Percentiles rank a stretch among this genome's conserved stretches.
Conservation (phyloP, 1,140 invertebrate species). For the Danaus plexippus region DNA sequence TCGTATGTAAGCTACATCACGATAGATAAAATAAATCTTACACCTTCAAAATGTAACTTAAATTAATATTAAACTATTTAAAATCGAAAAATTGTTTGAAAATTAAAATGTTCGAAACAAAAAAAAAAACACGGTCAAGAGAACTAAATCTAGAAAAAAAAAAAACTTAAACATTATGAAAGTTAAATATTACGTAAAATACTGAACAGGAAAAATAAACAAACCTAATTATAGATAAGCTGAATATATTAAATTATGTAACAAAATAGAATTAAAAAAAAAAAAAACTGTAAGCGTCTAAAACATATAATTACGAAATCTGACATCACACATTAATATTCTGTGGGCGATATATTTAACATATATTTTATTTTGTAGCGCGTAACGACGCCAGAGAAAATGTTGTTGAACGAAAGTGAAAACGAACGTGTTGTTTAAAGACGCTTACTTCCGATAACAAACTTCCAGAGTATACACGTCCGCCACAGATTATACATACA, state of each 20-base stretch:
- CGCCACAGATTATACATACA: constrained; percentile 24
- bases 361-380: constrained; percentile 28
- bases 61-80: too few relatives aligned
- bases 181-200: not conserved
- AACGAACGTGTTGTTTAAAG: constrained; percentile 33
- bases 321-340: constrained; percentile 15
- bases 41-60: too few relatives aligned
- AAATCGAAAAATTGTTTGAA: too few relatives aligned
- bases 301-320: constrained; percentile 6
- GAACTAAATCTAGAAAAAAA: not conserved
- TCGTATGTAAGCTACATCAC: too few relatives aligned
- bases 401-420: constrained; percentile 52
- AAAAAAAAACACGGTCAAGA: not conserved
- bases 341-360: constrained; percentile 8
- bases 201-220: not conserved
- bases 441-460: constrained; percentile 57
- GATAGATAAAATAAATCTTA: too few relatives aligned
- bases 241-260: not conserved
- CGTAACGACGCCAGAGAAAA: constrained; percentile 35
- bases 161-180: not conserved
- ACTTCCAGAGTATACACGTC: constrained; percentile 47
- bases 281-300: not conserved
- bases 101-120: not conserved
- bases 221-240: not conserved
- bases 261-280: constrained; percentile 3